These are phyloP conservation scores for Heteractis magnifica DNA, from an alignment of 92 coral and sea anemone species.

Conservation along the genomic window DNA sequence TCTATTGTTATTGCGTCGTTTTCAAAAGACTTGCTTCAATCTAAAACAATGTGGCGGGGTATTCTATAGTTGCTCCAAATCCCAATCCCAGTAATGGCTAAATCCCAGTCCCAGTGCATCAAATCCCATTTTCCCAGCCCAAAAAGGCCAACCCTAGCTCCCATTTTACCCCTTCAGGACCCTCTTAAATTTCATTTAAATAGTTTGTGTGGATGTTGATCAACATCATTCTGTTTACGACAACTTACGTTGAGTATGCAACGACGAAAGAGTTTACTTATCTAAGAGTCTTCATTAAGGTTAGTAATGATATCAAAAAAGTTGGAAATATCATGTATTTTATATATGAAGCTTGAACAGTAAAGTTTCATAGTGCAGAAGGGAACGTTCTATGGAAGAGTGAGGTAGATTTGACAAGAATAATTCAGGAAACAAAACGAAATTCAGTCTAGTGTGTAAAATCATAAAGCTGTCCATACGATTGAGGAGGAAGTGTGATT, in stretches of 20 bases:
- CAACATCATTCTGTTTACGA: constrained; percentile 68
- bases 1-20: too few relatives aligned
- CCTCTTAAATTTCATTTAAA: not conserved
- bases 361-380: not conserved
- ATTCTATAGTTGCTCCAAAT: too few relatives aligned
- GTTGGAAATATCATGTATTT: not conserved
- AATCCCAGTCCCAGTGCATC: too few relatives aligned
- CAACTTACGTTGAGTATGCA: constrained; percentile 76
- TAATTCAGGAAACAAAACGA: not conserved
- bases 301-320: constrained; percentile 12
- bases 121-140: too few relatives aligned
- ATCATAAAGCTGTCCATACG: not conserved
- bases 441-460: not conserved
- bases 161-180: not conserved
- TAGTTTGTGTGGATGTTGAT: constrained; percentile 83
- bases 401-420: not conserved
- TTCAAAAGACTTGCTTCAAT: too few relatives aligned
- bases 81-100: too few relatives aligned
- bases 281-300: constrained; percentile 82
- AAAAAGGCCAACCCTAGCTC: not conserved
- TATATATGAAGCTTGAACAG: not conserved
- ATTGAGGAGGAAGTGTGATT: too few relatives aligned
- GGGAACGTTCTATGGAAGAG: not conserved
- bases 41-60: too few relatives aligned
- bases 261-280: constrained; percentile 74